Evolutionary conservation across 1,140 invertebrate genomes (phyloP).

Genomic region (Diabrotica virgifera): DNA sequence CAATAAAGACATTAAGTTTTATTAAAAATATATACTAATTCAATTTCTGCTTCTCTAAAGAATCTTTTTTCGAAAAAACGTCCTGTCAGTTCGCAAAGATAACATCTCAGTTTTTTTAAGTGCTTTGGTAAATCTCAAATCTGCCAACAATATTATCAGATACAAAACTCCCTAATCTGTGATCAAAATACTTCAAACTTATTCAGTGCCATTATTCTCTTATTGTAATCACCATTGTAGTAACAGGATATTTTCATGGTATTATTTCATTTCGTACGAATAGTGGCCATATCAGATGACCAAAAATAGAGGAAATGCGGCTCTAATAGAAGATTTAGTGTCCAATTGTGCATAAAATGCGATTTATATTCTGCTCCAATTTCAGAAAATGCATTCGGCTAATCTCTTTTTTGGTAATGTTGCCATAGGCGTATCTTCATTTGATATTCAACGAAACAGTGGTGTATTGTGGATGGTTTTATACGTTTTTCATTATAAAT

Average conservation of each 20-base stretch:
- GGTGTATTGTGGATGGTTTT: no score
- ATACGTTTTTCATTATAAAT: no score
- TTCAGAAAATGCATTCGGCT: slow-evolving; percentile 20
- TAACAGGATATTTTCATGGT: slow-evolving; percentile 24
- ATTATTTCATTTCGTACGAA: slow-evolving; percentile 17
- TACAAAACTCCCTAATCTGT: not conserved
- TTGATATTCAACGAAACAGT: no score
- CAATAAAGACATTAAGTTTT: no score
- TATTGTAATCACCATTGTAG: slow-evolving; percentile 16
- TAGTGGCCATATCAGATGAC: slow-evolving; percentile 27
- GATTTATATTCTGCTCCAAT: slow-evolving; percentile 21
- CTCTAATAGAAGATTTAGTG: slow-evolving; percentile 17
- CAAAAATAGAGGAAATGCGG: slow-evolving; percentile 16
- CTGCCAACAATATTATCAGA: slow-evolving; percentile 9
- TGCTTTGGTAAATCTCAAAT: slow-evolving; percentile 7
- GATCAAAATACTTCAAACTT: not conserved
- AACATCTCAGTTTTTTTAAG: slow-evolving; percentile 10
- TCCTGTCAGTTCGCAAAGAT: no score
- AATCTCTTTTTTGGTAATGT: slow-evolving; percentile 10
- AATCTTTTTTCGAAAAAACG: no score
- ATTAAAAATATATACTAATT: no score
- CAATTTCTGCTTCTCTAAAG: no score
- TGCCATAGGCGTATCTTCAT: no score
- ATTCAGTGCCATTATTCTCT: slow-evolving; percentile 9
- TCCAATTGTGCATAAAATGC: slow-evolving; percentile 28